Evolutionary conservation across 92 coral and sea anemone genomes (phyloP).

Genomic region (Palythoa heliodiscus): DNA sequence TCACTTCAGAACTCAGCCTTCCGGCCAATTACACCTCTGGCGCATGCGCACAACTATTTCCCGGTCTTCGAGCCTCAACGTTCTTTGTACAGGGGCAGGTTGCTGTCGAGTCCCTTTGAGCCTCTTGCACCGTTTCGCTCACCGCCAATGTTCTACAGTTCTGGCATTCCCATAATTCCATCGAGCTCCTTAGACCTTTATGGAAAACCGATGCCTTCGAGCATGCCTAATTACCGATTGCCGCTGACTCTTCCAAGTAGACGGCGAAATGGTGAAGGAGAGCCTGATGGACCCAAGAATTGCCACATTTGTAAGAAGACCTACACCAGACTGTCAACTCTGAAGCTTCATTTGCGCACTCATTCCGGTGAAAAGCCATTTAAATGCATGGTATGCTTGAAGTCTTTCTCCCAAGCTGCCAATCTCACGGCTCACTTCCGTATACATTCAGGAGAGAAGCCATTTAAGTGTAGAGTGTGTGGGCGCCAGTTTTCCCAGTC

Average conservation of each 20-base stretch:
- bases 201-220: conserved; percentile 20
- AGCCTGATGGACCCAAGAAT: conserved; percentile 72
- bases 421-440: conserved; percentile 91
- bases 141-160: conserved; percentile 31
- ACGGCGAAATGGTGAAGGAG: conserved; percentile 28
- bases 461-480: conserved; percentile 83
- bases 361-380: conserved; percentile 87
- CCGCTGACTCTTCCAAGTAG: conserved; percentile 35
- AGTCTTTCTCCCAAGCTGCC: conserved; percentile 90
- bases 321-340: conserved; percentile 76
- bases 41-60: conserved; percentile 34
- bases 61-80: conserved; percentile 36
- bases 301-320: conserved; percentile 87
- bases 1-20: conserved; percentile 40
- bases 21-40: conserved; percentile 21
- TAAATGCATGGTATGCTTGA: conserved; percentile 84
- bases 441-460: conserved; percentile 87
- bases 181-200: conserved; percentile 14
- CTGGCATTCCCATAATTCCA: conserved; percentile 48
- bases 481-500: conserved; percentile 89
- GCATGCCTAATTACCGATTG: conserved; percentile 20
- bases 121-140: conserved; percentile 30
- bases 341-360: conserved; percentile 76
- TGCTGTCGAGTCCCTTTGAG: conserved; percentile 18
- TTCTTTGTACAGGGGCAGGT: conserved; percentile 28